These are phyloP conservation scores for Druon quercuslanigerum DNA, from an alignment of 1,140 invertebrate genomes.

Conservation along the genomic window DNA sequence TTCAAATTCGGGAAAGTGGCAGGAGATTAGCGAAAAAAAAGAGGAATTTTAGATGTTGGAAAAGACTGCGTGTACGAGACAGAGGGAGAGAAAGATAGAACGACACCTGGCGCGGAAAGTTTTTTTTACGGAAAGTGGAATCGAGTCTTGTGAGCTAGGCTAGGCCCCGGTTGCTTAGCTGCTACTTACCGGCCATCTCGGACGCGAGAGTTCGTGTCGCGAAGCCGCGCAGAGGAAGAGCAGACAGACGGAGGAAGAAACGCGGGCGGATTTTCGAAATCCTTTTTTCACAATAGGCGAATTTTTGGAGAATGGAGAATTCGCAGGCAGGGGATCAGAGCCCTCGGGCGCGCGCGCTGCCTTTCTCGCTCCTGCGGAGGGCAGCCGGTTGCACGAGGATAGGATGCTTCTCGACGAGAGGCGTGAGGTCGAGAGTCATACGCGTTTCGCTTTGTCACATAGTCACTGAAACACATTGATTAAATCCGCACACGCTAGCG, in stretches of 20 bases:
- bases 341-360: conserved; percentile 40
- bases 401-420: conserved; percentile 40
- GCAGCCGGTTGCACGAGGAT: conserved; percentile 45
- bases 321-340: conserved; percentile 33
- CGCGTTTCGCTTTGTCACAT: conserved; percentile 48
- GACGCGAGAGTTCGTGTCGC: conserved; percentile 35
- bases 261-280: background rate
- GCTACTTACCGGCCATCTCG: conserved; percentile 70
- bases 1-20: too few relatives aligned
- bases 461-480: conserved; percentile 40
- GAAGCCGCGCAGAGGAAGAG: conserved; percentile 1
- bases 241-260: background rate
- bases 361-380: conserved; percentile 35
- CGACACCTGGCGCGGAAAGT: conserved; percentile 15
- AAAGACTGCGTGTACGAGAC: background rate
- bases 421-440: conserved; percentile 1
- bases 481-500: conserved; percentile 33
- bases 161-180: conserved; percentile 22
- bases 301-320: background rate
- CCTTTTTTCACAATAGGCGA: background rate
- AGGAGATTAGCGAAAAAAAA: conserved; percentile 24
- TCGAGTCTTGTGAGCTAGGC: conserved; percentile 2
- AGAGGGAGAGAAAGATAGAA: background rate
- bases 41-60: background rate
- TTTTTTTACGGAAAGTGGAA: background rate